A percentile compares a stretch with the other conserved stretches of the same genome.
These are phyloP conservation scores for Pyrgilauda ruficollis DNA, from an alignment of 2,113 vertebrate species.

Conservation along the genomic window DNA sequence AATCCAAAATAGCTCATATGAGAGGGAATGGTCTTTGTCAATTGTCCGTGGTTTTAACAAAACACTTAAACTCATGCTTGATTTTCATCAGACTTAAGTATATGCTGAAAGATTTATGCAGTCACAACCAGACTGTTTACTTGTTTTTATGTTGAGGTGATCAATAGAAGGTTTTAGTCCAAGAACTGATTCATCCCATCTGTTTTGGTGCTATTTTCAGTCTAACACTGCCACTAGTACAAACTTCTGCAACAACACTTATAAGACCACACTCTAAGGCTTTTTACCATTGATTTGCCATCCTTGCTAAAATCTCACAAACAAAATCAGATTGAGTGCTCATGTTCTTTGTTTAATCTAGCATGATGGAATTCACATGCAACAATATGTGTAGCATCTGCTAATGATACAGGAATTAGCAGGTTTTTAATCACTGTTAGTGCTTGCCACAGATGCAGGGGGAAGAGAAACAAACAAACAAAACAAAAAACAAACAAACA, in stretches of 20 bases:
- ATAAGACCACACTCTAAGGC: neutral
- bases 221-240: neutral
- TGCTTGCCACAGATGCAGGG: neutral
- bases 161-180: neutral
- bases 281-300: neutral
- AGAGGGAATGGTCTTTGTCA: neutral
- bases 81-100: neutral
- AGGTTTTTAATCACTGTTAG: neutral
- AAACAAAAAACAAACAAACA: neutral
- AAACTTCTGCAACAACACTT: neutral
- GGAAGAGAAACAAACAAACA: neutral
- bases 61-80: neutral
- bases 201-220: neutral
- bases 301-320: neutral
- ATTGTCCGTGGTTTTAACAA: neutral
- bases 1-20: fast-evolving
- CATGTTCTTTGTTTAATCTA: neutral
- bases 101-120: neutral
- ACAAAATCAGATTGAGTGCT: neutral
- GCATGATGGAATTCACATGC: neutral
- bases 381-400: neutral
- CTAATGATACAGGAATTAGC: neutral
- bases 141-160: neutral
- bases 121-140: neutral
- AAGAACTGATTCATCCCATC: neutral